Percentiles rank a stretch among this genome's conserved stretches.
Evolutionary conservation across 1,140 invertebrate genomes (phyloP).

Genomic region (Drosophila pseudoobscura): DNA sequence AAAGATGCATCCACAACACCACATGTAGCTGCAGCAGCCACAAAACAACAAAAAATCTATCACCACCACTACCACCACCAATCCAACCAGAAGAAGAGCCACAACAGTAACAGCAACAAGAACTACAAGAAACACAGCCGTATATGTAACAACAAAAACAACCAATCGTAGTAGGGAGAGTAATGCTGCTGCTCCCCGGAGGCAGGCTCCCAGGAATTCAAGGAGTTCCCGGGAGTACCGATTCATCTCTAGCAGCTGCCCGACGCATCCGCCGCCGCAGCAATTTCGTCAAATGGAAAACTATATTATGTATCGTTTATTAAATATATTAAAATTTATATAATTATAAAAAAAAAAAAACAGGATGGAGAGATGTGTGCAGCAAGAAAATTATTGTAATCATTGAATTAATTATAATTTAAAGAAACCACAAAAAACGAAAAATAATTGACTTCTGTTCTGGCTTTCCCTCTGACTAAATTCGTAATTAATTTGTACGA

Average conservation of each 20-base stretch:
- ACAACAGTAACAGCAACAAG: conserved; percentile 44
- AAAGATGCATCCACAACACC: conserved; percentile 36
- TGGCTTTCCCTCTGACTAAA: neutral
- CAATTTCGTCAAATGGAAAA: conserved; percentile 77
- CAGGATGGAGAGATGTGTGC: conserved; percentile 66
- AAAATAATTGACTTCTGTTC: conserved; percentile 41
- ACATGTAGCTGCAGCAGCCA: conserved; percentile 63
- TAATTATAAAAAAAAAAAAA: conserved; percentile 82
- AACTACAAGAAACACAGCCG: conserved; percentile 61
- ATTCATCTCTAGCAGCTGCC: conserved; percentile 50
- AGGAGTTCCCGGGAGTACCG: conserved; percentile 12
- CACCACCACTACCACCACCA: conserved; percentile 48
- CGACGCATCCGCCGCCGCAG: conserved; percentile 47
- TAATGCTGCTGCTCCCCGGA: conserved; percentile 49
- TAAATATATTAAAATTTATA: conserved; percentile 83
- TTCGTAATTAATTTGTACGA: neutral
- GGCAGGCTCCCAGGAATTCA: conserved; percentile 5
- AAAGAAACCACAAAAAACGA: conserved; percentile 64
- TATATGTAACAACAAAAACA: conserved; percentile 53
- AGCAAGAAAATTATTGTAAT: conserved; percentile 82
- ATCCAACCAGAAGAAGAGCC: conserved; percentile 12
- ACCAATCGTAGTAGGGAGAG: conserved; percentile 10
- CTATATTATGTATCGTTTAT: conserved; percentile 83
- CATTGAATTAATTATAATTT: conserved; percentile 82
- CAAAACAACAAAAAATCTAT: conserved; percentile 37